phyloP scores from a whole-genome alignment of 2,888 invertebrate species.

The Spisula solida region DNA sequence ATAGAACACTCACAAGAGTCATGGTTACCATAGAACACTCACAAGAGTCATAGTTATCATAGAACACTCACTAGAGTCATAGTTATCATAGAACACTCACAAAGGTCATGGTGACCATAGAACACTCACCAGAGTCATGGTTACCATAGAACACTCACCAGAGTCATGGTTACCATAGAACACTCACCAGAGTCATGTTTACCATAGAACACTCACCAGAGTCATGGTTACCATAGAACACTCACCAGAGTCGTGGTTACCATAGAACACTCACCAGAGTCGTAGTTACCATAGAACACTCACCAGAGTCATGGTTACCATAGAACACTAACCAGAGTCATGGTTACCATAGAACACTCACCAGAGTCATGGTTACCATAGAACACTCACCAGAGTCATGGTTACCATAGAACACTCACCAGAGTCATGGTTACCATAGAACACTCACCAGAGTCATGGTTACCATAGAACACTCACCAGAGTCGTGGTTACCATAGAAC shows the following conservation, averaged over 20 bases:
- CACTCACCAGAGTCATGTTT: constrained; percentile 79
- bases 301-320: constrained; percentile 80
- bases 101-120: constrained; percentile 80
- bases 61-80: constrained; percentile 76
- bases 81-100: constrained; percentile 75
- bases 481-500: constrained; percentile 76
- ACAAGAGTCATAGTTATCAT: constrained; percentile 80
- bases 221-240: constrained; percentile 73
- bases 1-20: constrained; percentile 81
- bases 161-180: constrained; percentile 78
- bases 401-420: constrained; percentile 75
- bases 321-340: constrained; percentile 81
- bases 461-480: constrained; percentile 78
- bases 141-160: constrained; percentile 75
- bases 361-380: constrained; percentile 80
- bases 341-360: constrained; percentile 72
- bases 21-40: constrained; percentile 65
- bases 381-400: constrained; percentile 81
- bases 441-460: constrained; percentile 80
- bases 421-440: constrained; percentile 77
- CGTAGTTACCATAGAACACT: constrained; percentile 70
- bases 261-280: constrained; percentile 80
- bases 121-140: constrained; percentile 80
- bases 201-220: constrained; percentile 80
- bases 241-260: constrained; percentile 79